phyloP scores from a whole-genome alignment of 2,888 invertebrate species.

The Sinopyrophorus schimmeli region DNA sequence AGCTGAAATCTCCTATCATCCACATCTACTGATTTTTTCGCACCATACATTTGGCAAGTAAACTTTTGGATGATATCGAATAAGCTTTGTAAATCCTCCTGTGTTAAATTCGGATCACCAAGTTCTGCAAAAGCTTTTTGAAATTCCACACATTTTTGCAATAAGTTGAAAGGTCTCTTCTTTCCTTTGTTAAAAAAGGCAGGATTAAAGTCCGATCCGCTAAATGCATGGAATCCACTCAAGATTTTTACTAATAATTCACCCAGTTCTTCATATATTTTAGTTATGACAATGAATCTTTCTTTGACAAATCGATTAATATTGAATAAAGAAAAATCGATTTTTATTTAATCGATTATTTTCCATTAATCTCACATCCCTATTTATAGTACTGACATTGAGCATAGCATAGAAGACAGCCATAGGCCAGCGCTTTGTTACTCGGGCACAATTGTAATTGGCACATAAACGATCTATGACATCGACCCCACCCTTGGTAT shows the following conservation, averaged over 20 bases:
- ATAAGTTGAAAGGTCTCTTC: slow-evolving; percentile 23
- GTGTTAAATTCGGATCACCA: slow-evolving; percentile 25
- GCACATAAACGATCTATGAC: no score
- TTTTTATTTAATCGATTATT: no score
- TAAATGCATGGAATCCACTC: slow-evolving; percentile 43
- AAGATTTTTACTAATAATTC: slow-evolving; percentile 34
- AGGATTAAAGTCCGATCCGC: slow-evolving; percentile 41
- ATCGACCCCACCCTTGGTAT: no score
- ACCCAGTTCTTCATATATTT: slow-evolving; percentile 37
- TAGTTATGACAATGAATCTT: slow-evolving; percentile 33
- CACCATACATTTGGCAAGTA: slow-evolving; percentile 27
- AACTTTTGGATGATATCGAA: slow-evolving; percentile 29
- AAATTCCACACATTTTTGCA: slow-evolving; percentile 25
- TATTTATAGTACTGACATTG: no score
- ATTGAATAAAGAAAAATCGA: no score
- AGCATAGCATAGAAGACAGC: no score
- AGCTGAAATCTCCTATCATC: slow-evolving; percentile 33
- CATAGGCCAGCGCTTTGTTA: no score
- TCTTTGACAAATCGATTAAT: no score
- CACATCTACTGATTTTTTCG: slow-evolving; percentile 29
- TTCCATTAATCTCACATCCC: no score
- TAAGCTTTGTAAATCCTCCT: slow-evolving; percentile 15
- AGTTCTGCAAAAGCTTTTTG: slow-evolving; percentile 32
- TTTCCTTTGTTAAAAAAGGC: slow-evolving; percentile 38
- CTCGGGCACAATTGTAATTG: no score